Evolutionary conservation across 2,888 invertebrate species (phyloP).

Genomic region (Drosophila ustulata): DNA sequence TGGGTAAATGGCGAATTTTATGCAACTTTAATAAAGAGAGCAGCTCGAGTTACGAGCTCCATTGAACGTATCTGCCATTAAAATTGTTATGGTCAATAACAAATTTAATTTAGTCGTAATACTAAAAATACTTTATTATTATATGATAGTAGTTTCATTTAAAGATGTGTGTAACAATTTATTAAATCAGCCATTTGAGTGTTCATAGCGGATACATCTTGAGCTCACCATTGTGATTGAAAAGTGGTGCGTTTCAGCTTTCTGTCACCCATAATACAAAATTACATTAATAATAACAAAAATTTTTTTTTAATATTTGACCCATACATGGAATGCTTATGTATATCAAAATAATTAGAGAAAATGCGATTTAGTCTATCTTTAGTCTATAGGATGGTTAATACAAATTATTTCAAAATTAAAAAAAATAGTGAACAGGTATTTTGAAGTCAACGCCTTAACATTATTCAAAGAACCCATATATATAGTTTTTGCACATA

Average conservation of each 20-base stretch:
- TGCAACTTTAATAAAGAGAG: background rate
- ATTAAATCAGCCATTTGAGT: background rate
- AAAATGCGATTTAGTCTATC: too few species aligned
- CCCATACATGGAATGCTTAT: too few species aligned
- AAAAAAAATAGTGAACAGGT: too few species aligned
- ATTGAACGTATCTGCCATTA: constrained; percentile 8
- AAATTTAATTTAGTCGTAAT: constrained; percentile 7
- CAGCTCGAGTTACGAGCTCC: constrained; percentile 2
- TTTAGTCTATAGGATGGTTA: too few species aligned
- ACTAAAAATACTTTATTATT: constrained; percentile 1
- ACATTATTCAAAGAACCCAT: constrained; percentile 6
- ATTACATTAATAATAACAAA: too few species aligned
- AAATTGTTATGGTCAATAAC: constrained; percentile 36
- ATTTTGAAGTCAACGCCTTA: background rate
- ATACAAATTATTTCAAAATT: background rate
- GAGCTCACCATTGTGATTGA: too few species aligned
- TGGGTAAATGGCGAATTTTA: constrained; percentile 24
- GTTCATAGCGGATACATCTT: too few species aligned
- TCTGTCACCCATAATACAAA: background rate
- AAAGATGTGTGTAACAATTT: background rate
- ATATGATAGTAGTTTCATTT: background rate
- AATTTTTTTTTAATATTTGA: too few species aligned
- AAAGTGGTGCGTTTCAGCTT: too few species aligned
- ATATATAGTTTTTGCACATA: constrained; percentile 3
- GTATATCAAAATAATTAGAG: too few species aligned